Conservation (phyloP, 2,888 invertebrate species). For the Elaeidobius kamerunicus region DNA sequence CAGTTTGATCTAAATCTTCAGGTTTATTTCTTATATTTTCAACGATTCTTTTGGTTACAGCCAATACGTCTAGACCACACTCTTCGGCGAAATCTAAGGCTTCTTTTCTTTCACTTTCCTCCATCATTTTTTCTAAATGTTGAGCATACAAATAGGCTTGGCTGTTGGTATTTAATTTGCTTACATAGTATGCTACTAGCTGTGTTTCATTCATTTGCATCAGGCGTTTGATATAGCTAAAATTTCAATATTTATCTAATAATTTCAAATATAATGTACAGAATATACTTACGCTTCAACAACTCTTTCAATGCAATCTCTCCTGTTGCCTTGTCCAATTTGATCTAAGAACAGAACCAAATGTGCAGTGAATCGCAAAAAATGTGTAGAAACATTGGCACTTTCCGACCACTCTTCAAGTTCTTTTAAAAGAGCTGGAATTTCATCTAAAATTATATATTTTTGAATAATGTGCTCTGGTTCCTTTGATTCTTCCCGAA, state of each 20-base stretch:
- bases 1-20: conserved; percentile 40
- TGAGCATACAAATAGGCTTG: conserved; percentile 63
- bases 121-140: conserved; percentile 65
- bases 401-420: conserved; percentile 65
- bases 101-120: conserved; percentile 61
- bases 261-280: too few relatives aligned
- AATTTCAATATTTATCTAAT: too few relatives aligned
- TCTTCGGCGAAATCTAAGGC: conserved; percentile 69
- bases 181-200: conserved; percentile 81
- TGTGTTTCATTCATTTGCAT: conserved; percentile 72
- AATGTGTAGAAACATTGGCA: conserved; percentile 54
- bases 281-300: conserved; percentile 61
- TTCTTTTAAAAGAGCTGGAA: conserved; percentile 68
- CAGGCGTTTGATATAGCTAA: conserved; percentile 63
- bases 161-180: conserved; percentile 66
- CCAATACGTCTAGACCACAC: conserved; percentile 78
- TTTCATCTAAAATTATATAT: conserved; percentile 78
- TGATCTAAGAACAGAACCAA: conserved; percentile 78
- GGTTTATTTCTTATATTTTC: conserved; percentile 64
- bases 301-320: conserved; percentile 71
- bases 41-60: conserved; percentile 81
- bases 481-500: conserved; percentile 59
- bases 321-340: conserved; percentile 69
- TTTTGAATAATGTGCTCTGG: conserved; percentile 79
- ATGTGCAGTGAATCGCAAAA: conserved; percentile 81